Evolutionary conservation across 2,113 vertebrate genomes (phyloP), one percentile per base, ranked within the genome.

Genomic region (Casuarius casuarius): DNA sequence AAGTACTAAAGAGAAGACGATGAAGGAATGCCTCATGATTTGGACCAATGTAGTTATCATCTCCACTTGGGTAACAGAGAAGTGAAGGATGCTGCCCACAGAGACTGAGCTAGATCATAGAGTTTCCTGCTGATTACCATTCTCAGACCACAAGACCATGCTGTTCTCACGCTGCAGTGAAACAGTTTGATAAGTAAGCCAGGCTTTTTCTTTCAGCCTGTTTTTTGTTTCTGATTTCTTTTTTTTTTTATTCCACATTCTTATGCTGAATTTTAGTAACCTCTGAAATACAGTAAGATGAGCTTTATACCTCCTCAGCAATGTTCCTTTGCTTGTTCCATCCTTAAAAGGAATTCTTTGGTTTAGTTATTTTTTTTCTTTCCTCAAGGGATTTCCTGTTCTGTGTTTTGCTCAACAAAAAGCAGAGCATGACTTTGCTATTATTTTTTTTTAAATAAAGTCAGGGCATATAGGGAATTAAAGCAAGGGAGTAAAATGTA

Each of bases 271-370:
- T 89, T 81, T 89, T 84, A 72, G 48, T 68, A 84, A 59, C 2
- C 28, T 87, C 73, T 75, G 49, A 81, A 92, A 26, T 3, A 33
- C 38, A 49, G 18, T 35, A 66, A 85, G 40, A 61, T 44, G 10
- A 72, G 11, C 10, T 89, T 89, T 93, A 56, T 92, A 89, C 42
- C 19, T 77, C 40, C 72, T 96, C 85, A 92, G 54, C 68, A 87
- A 89, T 68, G 76, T 94, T 89, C 77, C 33, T 20, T 75, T 75
- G 21, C 11, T 86, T 65, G 28, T 89, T 93, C 51, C 9, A 0
- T 46, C 51, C 68, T 87, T 46, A 83, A 88, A 92, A 80, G 72
- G 6, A 86, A 73, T 74, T 78, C 10, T 74, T 67, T 23, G 54
- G 22, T 42, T 52, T 35, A 38, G 46, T 46, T 66, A 16, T 29